Percentiles rank a stretch among this genome's conserved stretches.
Evolutionary conservation across 2,113 vertebrate species (phyloP).

Genomic region (Euleptes europaea): DNA sequence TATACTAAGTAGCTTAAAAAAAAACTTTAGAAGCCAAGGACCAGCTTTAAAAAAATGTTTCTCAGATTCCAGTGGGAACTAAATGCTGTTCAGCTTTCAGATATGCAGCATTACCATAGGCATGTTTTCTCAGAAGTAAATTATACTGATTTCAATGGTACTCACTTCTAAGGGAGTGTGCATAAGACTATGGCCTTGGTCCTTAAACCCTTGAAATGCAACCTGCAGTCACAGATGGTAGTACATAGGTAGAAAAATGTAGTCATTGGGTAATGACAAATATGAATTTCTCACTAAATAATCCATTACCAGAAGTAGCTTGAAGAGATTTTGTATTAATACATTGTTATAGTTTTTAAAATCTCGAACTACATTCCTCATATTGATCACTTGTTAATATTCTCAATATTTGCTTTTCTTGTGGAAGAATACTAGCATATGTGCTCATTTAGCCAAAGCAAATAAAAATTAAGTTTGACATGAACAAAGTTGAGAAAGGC

Average conservation of each 20-base stretch:
- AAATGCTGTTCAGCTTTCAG: not conserved
- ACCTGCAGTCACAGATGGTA: not conserved
- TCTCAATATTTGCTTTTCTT: conserved; percentile 44
- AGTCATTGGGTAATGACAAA: not conserved
- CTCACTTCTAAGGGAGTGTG: not conserved
- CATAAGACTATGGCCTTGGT: not conserved
- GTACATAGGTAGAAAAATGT: not conserved
- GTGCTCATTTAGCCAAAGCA: conserved; percentile 35
- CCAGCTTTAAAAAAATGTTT: not conserved
- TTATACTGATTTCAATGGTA: not conserved
- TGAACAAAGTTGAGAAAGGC: conserved; percentile 24
- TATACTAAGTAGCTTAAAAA: not conserved
- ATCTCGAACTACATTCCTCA: not conserved
- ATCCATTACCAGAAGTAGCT: not conserved
- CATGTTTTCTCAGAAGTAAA: not conserved
- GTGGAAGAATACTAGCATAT: conserved; percentile 1
- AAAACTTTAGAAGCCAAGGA: not conserved
- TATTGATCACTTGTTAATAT: conserved; percentile 17
- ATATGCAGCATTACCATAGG: not conserved
- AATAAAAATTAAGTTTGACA: conserved; percentile 29
- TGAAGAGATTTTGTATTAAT: not conserved
- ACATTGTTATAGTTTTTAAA: not conserved
- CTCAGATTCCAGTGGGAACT: not conserved
- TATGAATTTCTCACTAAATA: not conserved
- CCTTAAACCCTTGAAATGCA: not conserved